Percentiles rank a stretch among this genome's conserved stretches.
Evolutionary conservation across 1,140 invertebrate species (phyloP).

Genomic region (Protaetia brevitarsis): DNA sequence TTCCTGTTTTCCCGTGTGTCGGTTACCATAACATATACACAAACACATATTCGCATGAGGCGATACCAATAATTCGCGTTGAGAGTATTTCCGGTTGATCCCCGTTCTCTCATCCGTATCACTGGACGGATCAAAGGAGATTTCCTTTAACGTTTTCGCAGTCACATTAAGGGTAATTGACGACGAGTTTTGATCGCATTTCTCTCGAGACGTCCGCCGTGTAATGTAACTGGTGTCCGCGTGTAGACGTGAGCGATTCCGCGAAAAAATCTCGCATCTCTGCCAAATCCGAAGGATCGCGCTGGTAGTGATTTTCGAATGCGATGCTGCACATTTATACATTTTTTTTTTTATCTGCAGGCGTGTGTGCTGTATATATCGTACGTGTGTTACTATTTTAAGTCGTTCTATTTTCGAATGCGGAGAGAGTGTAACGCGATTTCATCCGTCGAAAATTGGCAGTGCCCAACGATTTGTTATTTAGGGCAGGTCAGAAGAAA

Average conservation of each 20-base stretch:
- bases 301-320: neutral
- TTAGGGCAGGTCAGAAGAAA: slow-evolving; percentile 15
- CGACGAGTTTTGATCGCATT: no score
- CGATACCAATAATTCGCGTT: no score
- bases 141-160: no score
- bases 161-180: no score
- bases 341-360: slow-evolving; percentile 1
- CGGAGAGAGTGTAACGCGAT: slow-evolving; percentile 12
- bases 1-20: slow-evolving; percentile 10
- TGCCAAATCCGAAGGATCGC: neutral
- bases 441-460: slow-evolving; percentile 4
- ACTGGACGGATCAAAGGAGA: no score
- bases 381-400: neutral
- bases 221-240: no score
- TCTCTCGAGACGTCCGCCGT: no score
- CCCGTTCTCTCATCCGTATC: no score
- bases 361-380: neutral
- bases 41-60: neutral
- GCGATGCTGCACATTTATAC: neutral
- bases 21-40: neutral
- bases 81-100: no score
- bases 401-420: neutral
- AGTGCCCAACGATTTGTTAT: slow-evolving; percentile 10
- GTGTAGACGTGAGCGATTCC: no score
- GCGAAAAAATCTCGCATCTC: neutral